These are phyloP conservation scores for Nephrotoma flavescens DNA, from an alignment of 2,888 invertebrate genomes.

Conservation along the genomic window DNA sequence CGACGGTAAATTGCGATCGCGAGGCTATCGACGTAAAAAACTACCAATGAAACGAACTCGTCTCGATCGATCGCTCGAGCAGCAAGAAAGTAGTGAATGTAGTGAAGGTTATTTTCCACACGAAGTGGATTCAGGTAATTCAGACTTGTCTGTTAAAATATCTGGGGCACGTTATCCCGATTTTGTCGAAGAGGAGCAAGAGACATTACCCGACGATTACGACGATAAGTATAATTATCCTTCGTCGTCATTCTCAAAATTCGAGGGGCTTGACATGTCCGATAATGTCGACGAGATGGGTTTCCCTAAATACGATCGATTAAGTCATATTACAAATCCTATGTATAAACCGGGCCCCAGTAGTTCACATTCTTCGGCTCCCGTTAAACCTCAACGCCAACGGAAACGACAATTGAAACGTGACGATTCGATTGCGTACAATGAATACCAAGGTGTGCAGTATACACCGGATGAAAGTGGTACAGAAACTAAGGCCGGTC, in stretches of 20 bases:
- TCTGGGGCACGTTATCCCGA: constrained; percentile 23
- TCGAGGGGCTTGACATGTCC: constrained; percentile 45
- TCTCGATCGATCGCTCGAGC: constrained; percentile 28
- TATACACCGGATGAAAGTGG: constrained; percentile 23
- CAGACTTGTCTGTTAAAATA: constrained; percentile 39
- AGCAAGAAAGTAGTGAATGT: constrained; percentile 47
- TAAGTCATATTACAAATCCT: constrained; percentile 36
- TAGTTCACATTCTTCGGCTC: constrained; percentile 28
- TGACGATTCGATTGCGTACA: constrained; percentile 23
- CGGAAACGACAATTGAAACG: constrained; percentile 29
- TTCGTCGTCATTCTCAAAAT: constrained; percentile 25
- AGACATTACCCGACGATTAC: constrained; percentile 36
- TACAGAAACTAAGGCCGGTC: constrained; percentile 25
- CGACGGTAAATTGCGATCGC: constrained; percentile 49
- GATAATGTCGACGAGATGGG: constrained; percentile 53
- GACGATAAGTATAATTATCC: constrained; percentile 35
- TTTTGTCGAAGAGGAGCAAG: constrained; percentile 29
- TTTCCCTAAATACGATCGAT: constrained; percentile 44
- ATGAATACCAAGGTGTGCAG: constrained; percentile 14
- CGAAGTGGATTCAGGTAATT: constrained; percentile 45
- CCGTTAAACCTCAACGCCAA: constrained; percentile 32
- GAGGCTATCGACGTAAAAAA: constrained; percentile 52
- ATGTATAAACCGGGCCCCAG: constrained; percentile 22
- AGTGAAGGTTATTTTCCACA: constrained; percentile 51
- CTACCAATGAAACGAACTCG: constrained; percentile 29